phyloP scores from a whole-genome alignment of 2,888 invertebrate genomes.

The Gibbula magus region DNA sequence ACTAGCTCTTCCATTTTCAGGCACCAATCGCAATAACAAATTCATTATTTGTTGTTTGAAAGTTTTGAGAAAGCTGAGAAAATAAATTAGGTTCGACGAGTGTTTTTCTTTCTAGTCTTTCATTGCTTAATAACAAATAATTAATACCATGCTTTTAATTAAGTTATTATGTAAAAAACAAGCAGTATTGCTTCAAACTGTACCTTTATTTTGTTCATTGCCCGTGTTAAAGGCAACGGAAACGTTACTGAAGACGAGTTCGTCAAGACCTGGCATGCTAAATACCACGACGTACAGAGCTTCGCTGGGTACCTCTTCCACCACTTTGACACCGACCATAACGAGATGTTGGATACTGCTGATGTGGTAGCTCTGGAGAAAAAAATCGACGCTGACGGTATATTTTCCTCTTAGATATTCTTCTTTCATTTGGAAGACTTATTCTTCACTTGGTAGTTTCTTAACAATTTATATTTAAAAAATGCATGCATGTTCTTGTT shows the following conservation, averaged over 20 bases:
- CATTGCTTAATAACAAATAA: neutral
- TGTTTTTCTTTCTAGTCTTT: too few relatives aligned
- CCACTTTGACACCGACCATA: neutral
- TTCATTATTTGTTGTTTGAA: too few relatives aligned
- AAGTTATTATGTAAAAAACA: neutral
- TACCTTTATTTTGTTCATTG: neutral
- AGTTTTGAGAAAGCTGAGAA: too few relatives aligned
- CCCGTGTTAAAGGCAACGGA: neutral
- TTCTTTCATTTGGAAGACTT: too few relatives aligned
- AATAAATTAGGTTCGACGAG: too few relatives aligned
- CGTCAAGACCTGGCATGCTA: neutral
- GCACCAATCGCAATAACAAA: too few relatives aligned
- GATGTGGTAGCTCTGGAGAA: neutral
- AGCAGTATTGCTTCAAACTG: neutral
- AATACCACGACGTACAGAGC: conserved; percentile 4
- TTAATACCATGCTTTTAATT: neutral
- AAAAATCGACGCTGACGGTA: neutral
- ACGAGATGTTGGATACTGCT: neutral
- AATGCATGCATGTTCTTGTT: too few relatives aligned
- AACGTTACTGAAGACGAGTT: neutral
- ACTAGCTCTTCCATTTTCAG: too few relatives aligned
- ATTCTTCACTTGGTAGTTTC: too few relatives aligned
- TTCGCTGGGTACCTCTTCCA: conserved; percentile 24
- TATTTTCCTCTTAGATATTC: too few relatives aligned
- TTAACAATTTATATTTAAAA: too few relatives aligned